Evolutionary conservation across 2,797 vertebrate species (phyloP).

Genomic region (Threskiornis aethiopicus): DNA sequence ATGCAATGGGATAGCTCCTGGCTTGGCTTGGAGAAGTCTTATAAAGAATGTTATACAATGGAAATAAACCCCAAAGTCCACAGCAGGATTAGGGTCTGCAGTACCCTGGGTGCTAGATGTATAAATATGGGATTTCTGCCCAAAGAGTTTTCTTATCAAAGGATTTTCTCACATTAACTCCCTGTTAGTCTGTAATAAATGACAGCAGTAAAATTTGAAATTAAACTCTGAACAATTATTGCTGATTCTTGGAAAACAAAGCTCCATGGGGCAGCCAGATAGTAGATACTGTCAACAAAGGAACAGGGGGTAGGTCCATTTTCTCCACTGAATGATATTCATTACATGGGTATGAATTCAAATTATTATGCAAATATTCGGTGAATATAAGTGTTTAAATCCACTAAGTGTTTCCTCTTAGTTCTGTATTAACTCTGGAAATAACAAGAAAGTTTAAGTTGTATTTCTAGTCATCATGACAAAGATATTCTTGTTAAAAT

Average conservation of each 20-base stretch:
- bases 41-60: background rate
- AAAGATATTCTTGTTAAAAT: background rate
- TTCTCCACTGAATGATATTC: background rate
- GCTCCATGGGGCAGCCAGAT: background rate
- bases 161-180: background rate
- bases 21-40: background rate
- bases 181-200: background rate
- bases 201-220: background rate
- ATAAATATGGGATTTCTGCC: background rate
- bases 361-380: background rate
- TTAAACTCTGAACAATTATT: background rate
- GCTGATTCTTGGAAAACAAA: background rate
- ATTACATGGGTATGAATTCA: background rate
- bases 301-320: background rate
- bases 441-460: background rate
- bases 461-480: background rate
- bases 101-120: background rate
- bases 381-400: background rate
- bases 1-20: background rate
- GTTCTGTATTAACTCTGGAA: background rate
- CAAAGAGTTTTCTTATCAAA: background rate
- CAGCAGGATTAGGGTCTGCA: background rate
- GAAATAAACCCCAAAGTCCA: background rate
- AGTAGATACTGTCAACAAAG: background rate
- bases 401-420: background rate